phyloP scores from a whole-genome alignment of 2,797 vertebrate species.

The Rhinichthys osculus region DNA sequence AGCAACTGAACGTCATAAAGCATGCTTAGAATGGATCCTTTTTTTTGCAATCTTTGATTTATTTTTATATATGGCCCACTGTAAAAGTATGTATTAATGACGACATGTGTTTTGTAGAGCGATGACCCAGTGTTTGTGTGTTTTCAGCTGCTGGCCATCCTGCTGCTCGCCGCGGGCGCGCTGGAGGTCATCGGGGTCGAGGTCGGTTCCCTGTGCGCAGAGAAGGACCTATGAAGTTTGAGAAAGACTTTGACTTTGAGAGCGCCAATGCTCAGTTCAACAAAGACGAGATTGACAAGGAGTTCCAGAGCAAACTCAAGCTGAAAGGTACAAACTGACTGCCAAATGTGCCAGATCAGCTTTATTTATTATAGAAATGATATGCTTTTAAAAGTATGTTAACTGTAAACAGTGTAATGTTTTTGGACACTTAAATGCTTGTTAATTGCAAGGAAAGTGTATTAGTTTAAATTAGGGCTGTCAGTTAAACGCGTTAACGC shows the following conservation, averaged over 20 bases:
- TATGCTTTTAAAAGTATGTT: background rate
- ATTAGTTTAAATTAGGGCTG: background rate
- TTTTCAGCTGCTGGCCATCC: conserved; percentile 77
- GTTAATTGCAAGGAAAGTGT: background rate
- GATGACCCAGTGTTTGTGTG: background rate
- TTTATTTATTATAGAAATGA: background rate
- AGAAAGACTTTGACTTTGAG: conserved; percentile 99
- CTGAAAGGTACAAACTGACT: conserved; percentile 84
- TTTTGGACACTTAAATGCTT: background rate
- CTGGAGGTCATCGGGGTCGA: conserved; percentile 87
- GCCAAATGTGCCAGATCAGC: too few relatives aligned
- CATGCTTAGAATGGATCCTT: background rate
- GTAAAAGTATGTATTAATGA: background rate
- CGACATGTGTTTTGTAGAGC: background rate
- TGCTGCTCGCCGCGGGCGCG: conserved; percentile 45
- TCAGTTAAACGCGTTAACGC: too few relatives aligned
- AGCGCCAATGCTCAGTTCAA: conserved; percentile 98
- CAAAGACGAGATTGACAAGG: conserved; percentile 97
- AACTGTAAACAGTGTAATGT: background rate
- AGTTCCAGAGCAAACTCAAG: conserved; percentile 97
- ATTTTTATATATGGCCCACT: background rate
- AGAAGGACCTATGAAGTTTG: conserved; percentile 96
- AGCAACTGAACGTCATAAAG: background rate
- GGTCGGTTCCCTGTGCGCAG: conserved; percentile 88
- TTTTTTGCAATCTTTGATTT: background rate